Conservation (phyloP, 2,113 vertebrate genomes). For the Cinclus mexicanus region DNA sequence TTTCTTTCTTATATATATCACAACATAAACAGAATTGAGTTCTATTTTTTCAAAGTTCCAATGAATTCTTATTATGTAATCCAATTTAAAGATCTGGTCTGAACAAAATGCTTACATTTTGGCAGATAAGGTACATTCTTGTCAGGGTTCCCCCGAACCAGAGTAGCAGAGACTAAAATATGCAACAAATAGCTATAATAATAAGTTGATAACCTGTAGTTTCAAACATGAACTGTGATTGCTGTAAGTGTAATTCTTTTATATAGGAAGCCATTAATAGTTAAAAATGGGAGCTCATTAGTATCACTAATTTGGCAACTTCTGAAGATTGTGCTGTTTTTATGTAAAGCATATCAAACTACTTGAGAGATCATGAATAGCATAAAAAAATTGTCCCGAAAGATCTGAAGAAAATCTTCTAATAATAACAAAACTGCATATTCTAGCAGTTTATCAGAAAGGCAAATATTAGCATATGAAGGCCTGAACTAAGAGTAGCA, state of each 20-base stretch:
- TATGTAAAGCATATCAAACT: neutral
- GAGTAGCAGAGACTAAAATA: neutral
- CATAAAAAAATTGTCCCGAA: neutral
- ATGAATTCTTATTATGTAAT: neutral
- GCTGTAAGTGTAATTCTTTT: neutral
- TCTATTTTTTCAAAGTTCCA: neutral
- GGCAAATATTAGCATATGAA: conserved; percentile 8
- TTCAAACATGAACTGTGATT: neutral
- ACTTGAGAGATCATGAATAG: conserved; percentile 26
- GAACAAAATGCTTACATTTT: neutral
- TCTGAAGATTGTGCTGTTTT: conserved; percentile 12
- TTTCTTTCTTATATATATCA: neutral
- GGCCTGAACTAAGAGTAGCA: neutral
- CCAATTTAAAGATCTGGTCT: neutral
- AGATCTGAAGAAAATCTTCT: conserved; percentile 1
- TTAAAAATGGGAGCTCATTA: conserved; percentile 22
- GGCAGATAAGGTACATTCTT: neutral
- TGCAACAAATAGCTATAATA: neutral
- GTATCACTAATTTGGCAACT: conserved; percentile 13
- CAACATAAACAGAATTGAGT: neutral
- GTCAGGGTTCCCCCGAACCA: neutral
- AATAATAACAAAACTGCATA: neutral
- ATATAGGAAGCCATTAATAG: neutral
- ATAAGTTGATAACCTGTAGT: neutral
- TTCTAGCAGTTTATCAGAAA: conserved; percentile 31